A percentile compares a stretch with the other conserved stretches of the same genome.
Conservation (phyloP, 1,140 invertebrate species). For the Solenopsis invicta region DNA sequence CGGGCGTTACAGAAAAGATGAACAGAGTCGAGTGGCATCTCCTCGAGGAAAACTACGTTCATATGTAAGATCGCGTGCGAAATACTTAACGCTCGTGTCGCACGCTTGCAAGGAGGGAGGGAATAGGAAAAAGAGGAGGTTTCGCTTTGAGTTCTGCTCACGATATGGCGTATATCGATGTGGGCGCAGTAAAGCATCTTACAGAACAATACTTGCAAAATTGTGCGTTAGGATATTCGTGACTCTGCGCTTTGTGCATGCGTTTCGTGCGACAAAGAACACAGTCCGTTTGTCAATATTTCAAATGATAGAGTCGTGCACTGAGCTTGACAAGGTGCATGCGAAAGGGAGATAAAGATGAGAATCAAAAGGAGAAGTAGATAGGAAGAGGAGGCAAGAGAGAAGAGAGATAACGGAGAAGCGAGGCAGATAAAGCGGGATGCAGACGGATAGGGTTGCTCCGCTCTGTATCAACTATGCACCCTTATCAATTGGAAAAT, state of each 20-base stretch:
- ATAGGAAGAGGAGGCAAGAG: neutral
- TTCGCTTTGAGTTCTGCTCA: slow-evolving; percentile 23
- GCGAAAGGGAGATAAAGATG: neutral
- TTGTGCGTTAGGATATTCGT: neutral
- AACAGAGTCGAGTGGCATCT: neutral
- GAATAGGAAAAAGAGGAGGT: neutral
- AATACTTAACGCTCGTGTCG: neutral
- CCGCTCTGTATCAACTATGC: slow-evolving; percentile 74
- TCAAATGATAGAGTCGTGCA: neutral
- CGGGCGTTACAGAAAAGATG: neutral
- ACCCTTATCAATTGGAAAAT: slow-evolving; percentile 85
- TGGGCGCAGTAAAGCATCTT: neutral
- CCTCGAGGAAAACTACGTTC: neutral
- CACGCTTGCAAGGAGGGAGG: neutral
- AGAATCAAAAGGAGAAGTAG: neutral
- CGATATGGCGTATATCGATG: neutral
- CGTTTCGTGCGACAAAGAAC: neutral
- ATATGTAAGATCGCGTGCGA: neutral
- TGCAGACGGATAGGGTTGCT: slow-evolving; percentile 70
- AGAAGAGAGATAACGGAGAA: slow-evolving; percentile 35
- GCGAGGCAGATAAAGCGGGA: slow-evolving; percentile 52
- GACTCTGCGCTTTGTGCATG: neutral
- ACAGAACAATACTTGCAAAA: neutral
- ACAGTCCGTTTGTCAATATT: slow-evolving; percentile 26
- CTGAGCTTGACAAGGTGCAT: slow-evolving; percentile 4